Base-by-base conservation (phyloP, 1,140 invertebrate species). In the Drosophila pandora region DNA sequence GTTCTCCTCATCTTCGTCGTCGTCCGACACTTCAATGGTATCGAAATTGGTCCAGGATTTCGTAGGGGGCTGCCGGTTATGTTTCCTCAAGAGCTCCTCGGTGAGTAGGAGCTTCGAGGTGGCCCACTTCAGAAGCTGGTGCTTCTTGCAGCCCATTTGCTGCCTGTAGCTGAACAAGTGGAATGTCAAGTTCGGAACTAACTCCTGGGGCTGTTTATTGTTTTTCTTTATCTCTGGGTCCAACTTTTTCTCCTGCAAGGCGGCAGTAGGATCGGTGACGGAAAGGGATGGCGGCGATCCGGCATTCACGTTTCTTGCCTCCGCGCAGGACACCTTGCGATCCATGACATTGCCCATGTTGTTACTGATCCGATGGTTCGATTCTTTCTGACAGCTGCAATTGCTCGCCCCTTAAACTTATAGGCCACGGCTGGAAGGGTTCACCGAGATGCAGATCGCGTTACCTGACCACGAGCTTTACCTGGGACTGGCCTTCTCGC, bases 81-180 rank as follows among this genome's bases (percentile, higher is more conserved):
- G 56, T 17, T 12, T 76, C 63, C 83, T 89, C 1, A 90, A 65
- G 39, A 90, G 58, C 56, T 90, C 73, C 54, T 90, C 88, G 25
- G 88, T 90, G 7, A 90, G 71, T 9, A 79, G 12, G 3, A 90
- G 37, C 58, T 90, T 90, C 4, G 88, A 70, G 2, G 70, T 78
- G 48, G 79, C 82, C 82, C 82, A 90, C 47, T 84, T 90, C n/a
- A 88, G 58, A 13, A 79, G 2, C 5, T 90, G 82, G 8, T 83
- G 61, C 2, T 81, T 47, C 50, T 90, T 90, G 4, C 22, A 50
- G 1, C 59, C 43, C 2, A 90, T 57, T 57, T 90, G 79, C 58
- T 90, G 82, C 6, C 79, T 70, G 57, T 90, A 90, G 2, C 54
- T 62, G 30, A 79, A 90, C 23, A 90, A 12, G 7, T 90, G 76